Base-by-base conservation (phyloP, 92 coral and sea anemone species). In the Parazoanthus swiftii region DNA sequence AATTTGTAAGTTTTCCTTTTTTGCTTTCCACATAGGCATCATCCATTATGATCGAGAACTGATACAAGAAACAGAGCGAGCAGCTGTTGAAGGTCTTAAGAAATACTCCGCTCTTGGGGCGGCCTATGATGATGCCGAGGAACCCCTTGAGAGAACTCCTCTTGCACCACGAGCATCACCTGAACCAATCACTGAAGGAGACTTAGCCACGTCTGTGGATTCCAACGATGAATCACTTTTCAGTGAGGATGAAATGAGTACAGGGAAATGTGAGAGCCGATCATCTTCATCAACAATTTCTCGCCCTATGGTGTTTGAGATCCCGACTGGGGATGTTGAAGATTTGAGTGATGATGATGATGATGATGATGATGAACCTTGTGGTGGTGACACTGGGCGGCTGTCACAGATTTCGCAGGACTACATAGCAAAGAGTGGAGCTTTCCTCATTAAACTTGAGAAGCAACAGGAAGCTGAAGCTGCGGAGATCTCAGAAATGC, bases 151-250 rank as follows among this genome's bases (percentile, higher is more conserved):
- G 10, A 29, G 85, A 33, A 94, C 93, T 4, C 91, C 90, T 20
- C 89, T 38, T 26, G 87, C 96, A 44, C 98, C 98, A 9, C 86
- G 93, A 14, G 91, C 90, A 5, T 93, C 95, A 15, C 98, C 98
- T 29, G 98, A 94, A 73, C 83, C 81, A 73, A 74, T 67, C 63
- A 65, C 65, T 73, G 85, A 26, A 46, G 88, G 36, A 8, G 80
- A 89, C n/a, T 81, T 78, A 54, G 51, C 59, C 21, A 73, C 59
- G 65, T 46, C 33, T 4, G 36, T 38, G 37, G 91, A 87, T 15
- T 78, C 88, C 0, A 79, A n/a, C 18, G 93, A 91, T 58, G 92
- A 93, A 81, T 85, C 66, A 7, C 37, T 91, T 8, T 75, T 74
- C 63, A 89, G 89, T 33, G 93, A 92, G 43, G 92, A 91, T 63